phyloP scores from a whole-genome alignment of 2,113 vertebrate genomes.

The Pedionomus torquatus region DNA sequence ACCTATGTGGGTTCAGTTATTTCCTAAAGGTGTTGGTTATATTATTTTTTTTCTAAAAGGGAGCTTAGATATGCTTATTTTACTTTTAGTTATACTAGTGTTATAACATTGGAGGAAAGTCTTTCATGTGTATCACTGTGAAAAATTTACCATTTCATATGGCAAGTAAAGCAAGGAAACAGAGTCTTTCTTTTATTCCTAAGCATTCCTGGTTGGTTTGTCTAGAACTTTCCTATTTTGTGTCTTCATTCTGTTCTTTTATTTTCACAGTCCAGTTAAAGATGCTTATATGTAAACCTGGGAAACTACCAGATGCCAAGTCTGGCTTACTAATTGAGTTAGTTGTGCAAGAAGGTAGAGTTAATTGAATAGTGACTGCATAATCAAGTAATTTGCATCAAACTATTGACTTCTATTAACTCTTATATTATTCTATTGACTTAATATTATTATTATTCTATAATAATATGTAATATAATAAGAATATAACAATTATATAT shows the following conservation, averaged over 20 bases:
- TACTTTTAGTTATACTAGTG: not conserved
- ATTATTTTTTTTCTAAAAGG: too few species aligned
- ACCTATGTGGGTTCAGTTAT: not conserved
- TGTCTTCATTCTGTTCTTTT: accelerated
- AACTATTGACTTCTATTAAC: too few species aligned
- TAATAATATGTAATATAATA: too few species aligned
- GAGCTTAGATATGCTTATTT: not conserved
- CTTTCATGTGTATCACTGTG: accelerated
- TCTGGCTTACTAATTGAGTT: not conserved
- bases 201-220: accelerated
- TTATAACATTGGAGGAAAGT: accelerated
- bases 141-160: not conserved
- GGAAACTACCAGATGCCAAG: accelerated
- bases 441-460: too few species aligned
- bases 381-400: not conserved
- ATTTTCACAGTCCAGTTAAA: not conserved
- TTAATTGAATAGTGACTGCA: not conserved
- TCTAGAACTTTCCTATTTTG: not conserved
- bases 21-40: not conserved
- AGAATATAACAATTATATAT: too few species aligned
- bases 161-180: not conserved
- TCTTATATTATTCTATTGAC: too few species aligned
- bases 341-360: not conserved
- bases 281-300: not conserved
- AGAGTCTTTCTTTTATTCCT: not conserved